Conservation (phyloP, 2,113 vertebrate genomes). For the Atherinomorus stipes region DNA sequence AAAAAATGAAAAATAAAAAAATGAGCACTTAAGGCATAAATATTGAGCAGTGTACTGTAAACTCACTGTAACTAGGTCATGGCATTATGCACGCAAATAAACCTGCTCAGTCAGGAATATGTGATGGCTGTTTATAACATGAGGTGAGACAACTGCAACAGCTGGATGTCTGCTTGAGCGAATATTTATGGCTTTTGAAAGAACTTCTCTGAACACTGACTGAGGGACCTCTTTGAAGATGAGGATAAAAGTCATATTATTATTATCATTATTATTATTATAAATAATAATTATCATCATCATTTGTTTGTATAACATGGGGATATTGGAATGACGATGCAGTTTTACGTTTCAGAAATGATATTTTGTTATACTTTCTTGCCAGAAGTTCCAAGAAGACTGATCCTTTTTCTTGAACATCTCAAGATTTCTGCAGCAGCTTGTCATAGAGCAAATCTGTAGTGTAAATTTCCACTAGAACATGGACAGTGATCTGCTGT, state of each 20-base stretch:
- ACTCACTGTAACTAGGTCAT: constrained; percentile 31
- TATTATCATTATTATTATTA: too few species aligned
- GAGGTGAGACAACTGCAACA: constrained; percentile 11
- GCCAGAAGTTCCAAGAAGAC: not conserved
- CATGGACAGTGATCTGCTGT: too few species aligned
- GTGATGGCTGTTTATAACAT: constrained; percentile 15
- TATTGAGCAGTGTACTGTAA: not conserved
- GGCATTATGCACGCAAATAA: constrained; percentile 9
- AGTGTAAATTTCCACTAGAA: too few species aligned
- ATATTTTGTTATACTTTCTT: not conserved
- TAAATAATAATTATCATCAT: too few species aligned
- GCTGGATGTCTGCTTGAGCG: constrained; percentile 17
- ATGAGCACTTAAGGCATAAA: not conserved
- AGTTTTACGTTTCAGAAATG: too few species aligned
- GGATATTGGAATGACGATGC: too few species aligned
- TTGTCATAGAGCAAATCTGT: too few species aligned
- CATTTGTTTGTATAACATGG: too few species aligned
- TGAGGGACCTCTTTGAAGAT: not conserved
- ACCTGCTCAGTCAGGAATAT: constrained; percentile 26
- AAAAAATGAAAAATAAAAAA: not conserved
- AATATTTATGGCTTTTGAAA: constrained; percentile 25
- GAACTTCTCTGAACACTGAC: not conserved
- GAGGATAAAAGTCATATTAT: too few species aligned
- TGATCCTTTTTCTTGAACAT: not conserved
- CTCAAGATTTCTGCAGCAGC: too few species aligned